A percentile compares a stretch with the other conserved stretches of the same genome.
Evolutionary conservation across 23 tunicate genomes (phyloP).

Genomic region (Phallusia fumigata): DNA sequence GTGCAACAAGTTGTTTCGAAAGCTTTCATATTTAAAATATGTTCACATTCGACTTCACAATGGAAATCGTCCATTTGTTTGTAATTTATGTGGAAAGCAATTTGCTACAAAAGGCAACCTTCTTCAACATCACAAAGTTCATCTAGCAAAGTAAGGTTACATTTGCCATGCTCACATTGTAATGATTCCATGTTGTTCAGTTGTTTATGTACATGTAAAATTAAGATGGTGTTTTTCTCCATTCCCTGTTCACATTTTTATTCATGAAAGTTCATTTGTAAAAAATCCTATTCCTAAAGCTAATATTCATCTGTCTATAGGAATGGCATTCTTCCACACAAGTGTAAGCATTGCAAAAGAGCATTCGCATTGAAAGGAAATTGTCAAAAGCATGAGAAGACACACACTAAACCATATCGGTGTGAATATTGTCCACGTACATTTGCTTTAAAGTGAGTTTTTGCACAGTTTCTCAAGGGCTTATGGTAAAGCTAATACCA

Average conservation of each 20-base stretch:
- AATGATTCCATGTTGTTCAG: no score
- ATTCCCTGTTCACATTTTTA: no score
- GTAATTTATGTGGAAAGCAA: slow-evolving; percentile 30
- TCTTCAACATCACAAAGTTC: slow-evolving; percentile 46
- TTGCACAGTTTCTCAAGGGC: no score
- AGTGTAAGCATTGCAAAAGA: slow-evolving; percentile 33
- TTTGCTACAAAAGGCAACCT: slow-evolving; percentile 52
- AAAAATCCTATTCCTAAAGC: no score
- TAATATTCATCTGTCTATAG: no score
- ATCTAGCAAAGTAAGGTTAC: slow-evolving; percentile 26
- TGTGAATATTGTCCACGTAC: slow-evolving; percentile 33
- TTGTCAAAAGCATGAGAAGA: slow-evolving; percentile 44
- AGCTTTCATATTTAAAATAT: slow-evolving; percentile 39
- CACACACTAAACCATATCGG: slow-evolving; percentile 44
- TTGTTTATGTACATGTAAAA: no score
- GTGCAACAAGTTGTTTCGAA: slow-evolving; percentile 31
- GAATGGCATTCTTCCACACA: slow-evolving; percentile 31
- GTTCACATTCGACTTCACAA: slow-evolving; percentile 38
- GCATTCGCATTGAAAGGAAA: slow-evolving; percentile 43
- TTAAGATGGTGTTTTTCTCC: no score
- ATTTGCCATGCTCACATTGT: neutral
- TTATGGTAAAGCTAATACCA: neutral
- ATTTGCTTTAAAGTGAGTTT: slow-evolving; percentile 32
- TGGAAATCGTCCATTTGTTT: slow-evolving; percentile 29
- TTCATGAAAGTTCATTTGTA: no score